Evolutionary conservation across 2,113 vertebrate species (phyloP).

Genomic region (Brachionichthys hirsutus): DNA sequence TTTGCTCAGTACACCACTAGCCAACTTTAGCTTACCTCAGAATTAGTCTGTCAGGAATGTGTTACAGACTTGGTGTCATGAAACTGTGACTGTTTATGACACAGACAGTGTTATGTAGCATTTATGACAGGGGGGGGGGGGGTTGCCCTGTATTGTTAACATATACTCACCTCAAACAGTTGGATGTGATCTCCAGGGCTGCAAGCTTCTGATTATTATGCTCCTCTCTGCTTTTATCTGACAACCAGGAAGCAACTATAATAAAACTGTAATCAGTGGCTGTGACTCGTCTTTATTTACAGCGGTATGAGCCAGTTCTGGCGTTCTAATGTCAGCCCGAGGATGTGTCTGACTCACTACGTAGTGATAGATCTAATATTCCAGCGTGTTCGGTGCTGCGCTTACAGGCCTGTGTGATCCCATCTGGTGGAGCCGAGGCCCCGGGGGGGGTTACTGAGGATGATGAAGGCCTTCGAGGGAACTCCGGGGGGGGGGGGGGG

Average conservation of each 20-base stretch:
- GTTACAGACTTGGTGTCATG: slow-evolving; percentile 23
- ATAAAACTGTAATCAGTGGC: slow-evolving; percentile 63
- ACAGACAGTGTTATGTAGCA: slow-evolving; percentile 67
- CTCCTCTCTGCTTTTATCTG: slow-evolving; percentile 74
- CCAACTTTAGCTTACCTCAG: slow-evolving; percentile 71
- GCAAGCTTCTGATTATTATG: slow-evolving; percentile 54
- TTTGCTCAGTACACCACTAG: slow-evolving; percentile 68
- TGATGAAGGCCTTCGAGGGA: no score
- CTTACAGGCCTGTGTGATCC: no score
- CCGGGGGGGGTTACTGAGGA: no score
- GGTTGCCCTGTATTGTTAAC: slow-evolving; percentile 35
- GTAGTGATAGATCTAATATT: no score
- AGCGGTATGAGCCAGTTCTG: slow-evolving; percentile 13
- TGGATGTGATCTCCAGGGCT: slow-evolving; percentile 58
- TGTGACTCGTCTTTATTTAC: slow-evolving; percentile 25
- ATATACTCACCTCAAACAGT: slow-evolving; percentile 56
- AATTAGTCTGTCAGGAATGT: slow-evolving; percentile 50
- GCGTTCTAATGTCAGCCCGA: background rate
- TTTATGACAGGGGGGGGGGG: slow-evolving; percentile 20
- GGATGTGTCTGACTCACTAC: no score
- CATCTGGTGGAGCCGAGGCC: no score
- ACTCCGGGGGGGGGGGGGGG: no score
- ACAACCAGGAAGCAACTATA: slow-evolving; percentile 56
- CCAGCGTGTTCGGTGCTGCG: no score
- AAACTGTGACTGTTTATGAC: slow-evolving; percentile 52